A percentile compares a stretch with the other conserved stretches of the same genome.
Conservation (phyloP, 2,113 vertebrate species). For the Corythornis cristatus region DNA sequence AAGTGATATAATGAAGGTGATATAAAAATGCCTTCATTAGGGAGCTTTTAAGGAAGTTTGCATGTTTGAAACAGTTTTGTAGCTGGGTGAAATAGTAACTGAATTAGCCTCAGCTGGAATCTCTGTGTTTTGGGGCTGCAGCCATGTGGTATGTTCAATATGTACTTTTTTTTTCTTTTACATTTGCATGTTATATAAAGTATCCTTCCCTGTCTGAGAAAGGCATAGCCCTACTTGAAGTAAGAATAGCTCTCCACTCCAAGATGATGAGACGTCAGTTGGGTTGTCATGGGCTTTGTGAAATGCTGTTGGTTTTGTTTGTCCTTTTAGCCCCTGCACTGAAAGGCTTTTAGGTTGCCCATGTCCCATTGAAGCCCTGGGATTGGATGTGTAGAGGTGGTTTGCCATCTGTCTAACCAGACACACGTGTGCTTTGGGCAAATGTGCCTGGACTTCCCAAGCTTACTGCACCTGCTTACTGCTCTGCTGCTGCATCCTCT, state of each 20-base stretch:
- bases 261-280: background rate
- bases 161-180: background rate
- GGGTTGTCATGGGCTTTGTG: background rate
- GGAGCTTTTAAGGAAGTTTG: slow-evolving; percentile 49
- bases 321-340: background rate
- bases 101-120: slow-evolving; percentile 38
- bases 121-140: background rate
- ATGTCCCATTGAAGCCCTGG: background rate
- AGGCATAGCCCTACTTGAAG: background rate
- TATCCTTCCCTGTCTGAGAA: background rate
- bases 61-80: background rate
- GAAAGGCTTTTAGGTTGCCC: background rate
- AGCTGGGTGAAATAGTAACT: background rate
- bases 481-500: background rate
- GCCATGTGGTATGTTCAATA: background rate
- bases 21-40: background rate
- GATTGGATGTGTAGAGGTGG: background rate
- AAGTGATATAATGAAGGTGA: too few species aligned
- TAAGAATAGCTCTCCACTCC: background rate
- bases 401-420: background rate
- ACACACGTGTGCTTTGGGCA: background rate
- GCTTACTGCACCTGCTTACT: background rate
- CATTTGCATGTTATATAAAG: background rate
- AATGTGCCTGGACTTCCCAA: background rate
- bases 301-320: background rate